Percentiles rank a stretch among this genome's conserved stretches.
These are phyloP conservation scores for Sus cebifrons DNA, from an alignment of 2,797 vertebrate genomes.

Conservation along the genomic window DNA sequence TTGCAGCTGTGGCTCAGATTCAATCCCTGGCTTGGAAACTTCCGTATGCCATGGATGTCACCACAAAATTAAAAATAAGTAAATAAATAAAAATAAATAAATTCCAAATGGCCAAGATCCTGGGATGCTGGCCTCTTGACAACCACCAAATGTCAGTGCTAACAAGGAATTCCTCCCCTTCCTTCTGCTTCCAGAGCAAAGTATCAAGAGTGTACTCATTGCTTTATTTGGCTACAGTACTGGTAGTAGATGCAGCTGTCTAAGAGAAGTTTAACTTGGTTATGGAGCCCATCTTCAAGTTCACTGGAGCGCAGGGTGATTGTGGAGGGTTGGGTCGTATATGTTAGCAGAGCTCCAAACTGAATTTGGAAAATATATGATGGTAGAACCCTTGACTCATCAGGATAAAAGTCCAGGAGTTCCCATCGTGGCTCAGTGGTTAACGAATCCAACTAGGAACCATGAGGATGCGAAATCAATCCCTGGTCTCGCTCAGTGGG, in stretches of 20 bases:
- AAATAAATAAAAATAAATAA: neutral
- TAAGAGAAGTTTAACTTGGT: neutral
- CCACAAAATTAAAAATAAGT: too few relatives aligned
- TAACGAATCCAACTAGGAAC: too few relatives aligned
- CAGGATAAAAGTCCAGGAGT: neutral
- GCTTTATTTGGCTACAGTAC: neutral
- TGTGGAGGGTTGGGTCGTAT: neutral
- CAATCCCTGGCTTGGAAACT: too few relatives aligned
- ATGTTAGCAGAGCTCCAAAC: neutral
- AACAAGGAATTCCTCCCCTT: slow-evolving; percentile 41
- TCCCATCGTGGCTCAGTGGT: neutral
- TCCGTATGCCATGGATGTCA: too few relatives aligned
- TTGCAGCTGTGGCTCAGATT: too few relatives aligned
- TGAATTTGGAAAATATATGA: neutral
- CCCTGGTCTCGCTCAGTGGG: neutral
- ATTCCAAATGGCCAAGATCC: accelerated
- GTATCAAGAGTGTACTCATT: neutral
- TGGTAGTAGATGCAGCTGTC: accelerated
- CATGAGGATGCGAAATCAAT: neutral
- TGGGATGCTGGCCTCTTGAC: neutral
- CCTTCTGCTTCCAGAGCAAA: neutral
- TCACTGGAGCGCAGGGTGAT: neutral
- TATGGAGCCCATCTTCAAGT: neutral
- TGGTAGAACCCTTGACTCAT: neutral
- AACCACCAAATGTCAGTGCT: slow-evolving; percentile 89